Evolutionary conservation across 2,113 vertebrate species (phyloP).

Genomic region (Atherinomorus stipes): DNA sequence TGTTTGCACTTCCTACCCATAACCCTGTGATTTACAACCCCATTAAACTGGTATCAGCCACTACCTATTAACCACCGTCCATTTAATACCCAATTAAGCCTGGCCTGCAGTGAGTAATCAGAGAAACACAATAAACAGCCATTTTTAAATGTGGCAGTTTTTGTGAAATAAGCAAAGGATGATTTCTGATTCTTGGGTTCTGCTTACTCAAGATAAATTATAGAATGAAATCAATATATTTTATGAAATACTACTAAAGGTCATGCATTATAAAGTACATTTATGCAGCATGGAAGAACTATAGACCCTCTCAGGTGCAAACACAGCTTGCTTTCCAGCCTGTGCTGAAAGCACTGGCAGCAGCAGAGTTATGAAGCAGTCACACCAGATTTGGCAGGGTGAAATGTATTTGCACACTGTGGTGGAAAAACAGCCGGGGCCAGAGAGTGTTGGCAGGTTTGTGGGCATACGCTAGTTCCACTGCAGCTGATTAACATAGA

Average conservation of each 20-base stretch:
- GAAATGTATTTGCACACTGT: constrained; percentile 43
- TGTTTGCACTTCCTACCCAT: constrained; percentile 7
- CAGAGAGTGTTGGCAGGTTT: constrained; percentile 28
- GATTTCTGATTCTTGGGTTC: constrained; percentile 16
- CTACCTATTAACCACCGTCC: constrained; percentile 39
- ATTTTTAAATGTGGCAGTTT: constrained; percentile 1
- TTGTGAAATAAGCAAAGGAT: constrained; percentile 3
- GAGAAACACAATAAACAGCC: constrained; percentile 11
- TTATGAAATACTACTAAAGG: constrained; percentile 6
- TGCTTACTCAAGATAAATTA: constrained; percentile 21
- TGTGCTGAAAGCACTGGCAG: constrained; percentile 14
- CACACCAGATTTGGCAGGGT: constrained; percentile 30
- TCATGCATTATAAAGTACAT: constrained; percentile 24
- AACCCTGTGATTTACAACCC: constrained; percentile 32
- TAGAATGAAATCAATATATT: not conserved
- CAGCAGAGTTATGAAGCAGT: constrained; percentile 39
- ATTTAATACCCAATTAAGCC: constrained; percentile 64
- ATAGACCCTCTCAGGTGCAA: constrained; percentile 21
- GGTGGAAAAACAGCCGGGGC: constrained; percentile 26
- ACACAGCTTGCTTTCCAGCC: constrained; percentile 21
- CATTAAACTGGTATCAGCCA: constrained; percentile 38
- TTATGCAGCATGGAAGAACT: constrained; percentile 2
- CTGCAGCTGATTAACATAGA: constrained; percentile 2
- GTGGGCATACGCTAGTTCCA: not conserved
- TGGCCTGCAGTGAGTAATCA: constrained; percentile 26